phyloP scores from a whole-genome alignment of 2,888 invertebrate genomes.

The Furcula furcula region DNA sequence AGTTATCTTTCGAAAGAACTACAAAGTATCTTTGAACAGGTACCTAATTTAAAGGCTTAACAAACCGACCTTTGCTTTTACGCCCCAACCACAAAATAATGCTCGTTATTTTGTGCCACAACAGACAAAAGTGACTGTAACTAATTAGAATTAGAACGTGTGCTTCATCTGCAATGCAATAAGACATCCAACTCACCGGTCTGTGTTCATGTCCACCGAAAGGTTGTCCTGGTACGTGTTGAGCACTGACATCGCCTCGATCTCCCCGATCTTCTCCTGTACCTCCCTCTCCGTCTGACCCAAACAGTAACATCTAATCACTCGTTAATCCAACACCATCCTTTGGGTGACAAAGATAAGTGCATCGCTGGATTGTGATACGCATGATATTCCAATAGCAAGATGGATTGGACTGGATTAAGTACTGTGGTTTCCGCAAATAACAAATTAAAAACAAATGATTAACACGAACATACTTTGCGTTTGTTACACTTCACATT shows the following conservation, averaged over 20 bases:
- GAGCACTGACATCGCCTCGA: constrained; percentile 82
- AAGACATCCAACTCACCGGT: constrained; percentile 67
- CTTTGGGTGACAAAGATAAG: constrained; percentile 1
- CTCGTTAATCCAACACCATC: constrained; percentile 1
- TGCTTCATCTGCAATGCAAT: constrained; percentile 14
- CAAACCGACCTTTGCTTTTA: not conserved
- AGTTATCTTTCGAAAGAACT: too few species aligned
- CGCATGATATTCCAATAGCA: constrained; percentile 7
- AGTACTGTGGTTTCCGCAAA: too few species aligned
- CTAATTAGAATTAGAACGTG: constrained; percentile 15
- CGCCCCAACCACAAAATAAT: too few species aligned
- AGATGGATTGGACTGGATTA: too few species aligned
- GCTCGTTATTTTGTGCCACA: too few species aligned
- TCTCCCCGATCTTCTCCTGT: constrained; percentile 64
- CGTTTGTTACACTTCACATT: constrained; percentile 25
- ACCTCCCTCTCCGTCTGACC: constrained; percentile 68
- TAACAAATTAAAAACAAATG: constrained; percentile 14
- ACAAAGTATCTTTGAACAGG: too few species aligned
- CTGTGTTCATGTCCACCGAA: constrained; percentile 83
- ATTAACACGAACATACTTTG: constrained; percentile 32
- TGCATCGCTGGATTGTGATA: constrained; percentile 8
- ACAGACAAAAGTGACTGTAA: constrained; percentile 15
- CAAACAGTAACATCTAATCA: constrained; percentile 35
- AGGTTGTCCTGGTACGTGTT: constrained; percentile 82
- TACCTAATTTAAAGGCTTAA: constrained; percentile 11